Evolutionary conservation across 2,888 invertebrate species (phyloP), one percentile per base, ranked within the genome.

Genomic region (Athalia rosae): DNA sequence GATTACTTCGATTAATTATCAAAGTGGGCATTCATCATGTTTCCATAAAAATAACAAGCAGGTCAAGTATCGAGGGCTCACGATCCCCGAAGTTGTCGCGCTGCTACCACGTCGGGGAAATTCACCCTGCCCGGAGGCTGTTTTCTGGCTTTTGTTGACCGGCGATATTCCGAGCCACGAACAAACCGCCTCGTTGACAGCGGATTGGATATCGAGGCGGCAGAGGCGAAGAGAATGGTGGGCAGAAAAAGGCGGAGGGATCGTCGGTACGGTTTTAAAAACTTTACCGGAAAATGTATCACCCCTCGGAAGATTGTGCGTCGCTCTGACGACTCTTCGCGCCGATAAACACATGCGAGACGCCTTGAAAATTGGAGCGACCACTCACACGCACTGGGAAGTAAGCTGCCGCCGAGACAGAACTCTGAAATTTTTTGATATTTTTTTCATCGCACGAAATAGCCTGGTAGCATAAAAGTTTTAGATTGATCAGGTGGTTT

Each of bases 91-190:
- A 81, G 81, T 87, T 7, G 79, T 87, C 8, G 79, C 78, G 9
- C 81, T 88, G 0, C 76, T 88, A 53, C 87, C 88, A 3, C 84
- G 83, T 3, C 82, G 82, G 13, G 87, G 87, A 76, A 83, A 80
- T n/a, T 85, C 84, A 11, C 88, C 88, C n/a, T 85, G 83, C 53
- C 84, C 86, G 1, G 88, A 88, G 78, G 84, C 88, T 5, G 83
- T 88, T 4, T 88, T 88, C 77, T 88, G 88, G 88, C 78, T 88
- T 4, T 80, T 88, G 4, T 76, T 88, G 61, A 88, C 88, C 7
- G 88, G 88, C 4, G 88, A 88, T 76, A 78, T 88, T 0, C 88
- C 88, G 5, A 87, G 87, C 2, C 78, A 82, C 13, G 85, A 87
- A 62, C 88, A 88, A 79, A 85, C 86, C 0, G 83, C 85, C 4